These are phyloP conservation scores for Pyrocoelia pectoralis DNA, from an alignment of 2,888 invertebrate species.

Conservation along the genomic window DNA sequence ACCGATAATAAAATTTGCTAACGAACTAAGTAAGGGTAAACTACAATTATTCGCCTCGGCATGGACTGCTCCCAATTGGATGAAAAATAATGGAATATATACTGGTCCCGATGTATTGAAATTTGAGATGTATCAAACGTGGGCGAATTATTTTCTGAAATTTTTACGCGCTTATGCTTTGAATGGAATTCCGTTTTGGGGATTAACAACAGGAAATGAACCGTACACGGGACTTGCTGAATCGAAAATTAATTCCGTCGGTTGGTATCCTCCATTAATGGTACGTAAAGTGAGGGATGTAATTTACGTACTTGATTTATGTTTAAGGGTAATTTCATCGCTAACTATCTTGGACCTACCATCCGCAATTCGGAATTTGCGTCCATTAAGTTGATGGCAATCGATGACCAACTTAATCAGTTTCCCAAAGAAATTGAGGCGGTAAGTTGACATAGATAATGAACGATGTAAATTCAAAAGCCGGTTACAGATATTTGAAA, in stretches of 20 bases:
- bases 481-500: constrained; percentile 48
- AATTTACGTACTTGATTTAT: background rate
- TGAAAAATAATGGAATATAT: constrained; percentile 59
- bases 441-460: constrained; percentile 62
- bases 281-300: constrained; percentile 11
- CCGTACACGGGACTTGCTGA: constrained; percentile 70
- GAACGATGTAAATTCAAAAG: background rate
- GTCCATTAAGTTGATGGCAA: constrained; percentile 72
- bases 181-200: constrained; percentile 78
- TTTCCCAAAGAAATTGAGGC: constrained; percentile 71
- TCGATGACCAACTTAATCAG: constrained; percentile 84
- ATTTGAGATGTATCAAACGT: constrained; percentile 72
- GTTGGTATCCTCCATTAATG: constrained; percentile 70
- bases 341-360: constrained; percentile 77
- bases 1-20: constrained; percentile 46
- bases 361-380: constrained; percentile 67
- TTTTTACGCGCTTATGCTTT: constrained; percentile 80
- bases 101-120: constrained; percentile 52
- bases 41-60: constrained; percentile 66
- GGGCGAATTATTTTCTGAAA: constrained; percentile 82
- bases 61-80: constrained; percentile 65
- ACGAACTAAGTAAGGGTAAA: constrained; percentile 42
- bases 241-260: constrained; percentile 73
- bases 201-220: constrained; percentile 88
- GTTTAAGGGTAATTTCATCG: constrained; percentile 72